These are phyloP conservation scores for Morbakka virulenta DNA, from an alignment of 30 jellyfish, hydroid and myxozoan genomes.

Conservation along the genomic window DNA sequence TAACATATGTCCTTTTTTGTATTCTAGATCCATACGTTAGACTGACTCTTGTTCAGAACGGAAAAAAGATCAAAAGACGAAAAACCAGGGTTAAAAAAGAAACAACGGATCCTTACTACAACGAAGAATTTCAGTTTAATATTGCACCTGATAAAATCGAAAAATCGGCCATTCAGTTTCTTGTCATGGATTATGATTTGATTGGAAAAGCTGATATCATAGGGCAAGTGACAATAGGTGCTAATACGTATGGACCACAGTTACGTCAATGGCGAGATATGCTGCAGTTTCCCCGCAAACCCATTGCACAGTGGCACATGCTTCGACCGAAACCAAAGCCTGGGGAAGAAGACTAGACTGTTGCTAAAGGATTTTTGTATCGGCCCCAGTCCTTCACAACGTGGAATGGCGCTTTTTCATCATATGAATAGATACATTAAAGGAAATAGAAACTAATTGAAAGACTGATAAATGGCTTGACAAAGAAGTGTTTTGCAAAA, in stretches of 20 bases:
- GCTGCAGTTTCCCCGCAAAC: conserved; percentile 67
- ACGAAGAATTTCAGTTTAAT: conserved; percentile 55
- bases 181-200: conserved; percentile 80
- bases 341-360: conserved; percentile 56
- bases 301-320: conserved; percentile 85
- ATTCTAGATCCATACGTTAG: conserved; percentile 72
- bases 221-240: conserved; percentile 69
- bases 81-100: conserved; percentile 66
- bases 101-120: conserved; percentile 71
- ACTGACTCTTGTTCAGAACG: conserved; percentile 25
- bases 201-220: conserved; percentile 80
- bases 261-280: conserved; percentile 88
- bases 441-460: too few species aligned
- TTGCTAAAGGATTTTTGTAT: too few species aligned
- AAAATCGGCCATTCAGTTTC: conserved; percentile 50
- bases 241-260: conserved; percentile 85
- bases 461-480: too few species aligned
- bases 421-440: too few species aligned
- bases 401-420: too few species aligned
- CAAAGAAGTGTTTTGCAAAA: too few species aligned
- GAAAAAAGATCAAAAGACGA: conserved; percentile 47
- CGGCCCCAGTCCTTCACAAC: too few species aligned
- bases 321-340: conserved; percentile 72
- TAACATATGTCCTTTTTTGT: too few species aligned
- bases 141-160: conserved; percentile 67